Evolutionary conservation across 2,797 vertebrate species (phyloP), one percentile per base, ranked within the genome.

Genomic region (Pagetopsis macropterus): DNA sequence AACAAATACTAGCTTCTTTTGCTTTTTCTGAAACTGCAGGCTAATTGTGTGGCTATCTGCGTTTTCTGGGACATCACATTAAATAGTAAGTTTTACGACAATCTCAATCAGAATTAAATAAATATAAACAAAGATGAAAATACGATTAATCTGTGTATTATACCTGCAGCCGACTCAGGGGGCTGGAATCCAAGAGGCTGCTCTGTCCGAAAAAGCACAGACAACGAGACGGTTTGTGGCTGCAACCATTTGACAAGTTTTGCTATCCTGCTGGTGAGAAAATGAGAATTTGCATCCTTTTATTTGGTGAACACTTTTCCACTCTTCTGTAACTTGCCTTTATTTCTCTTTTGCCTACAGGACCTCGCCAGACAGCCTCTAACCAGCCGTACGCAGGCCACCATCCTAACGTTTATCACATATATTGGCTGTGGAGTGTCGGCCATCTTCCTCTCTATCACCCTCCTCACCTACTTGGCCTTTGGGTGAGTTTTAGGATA

Each of bases 191-290:
- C 87, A 0, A 72, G 91, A 6, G 97, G 98, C 3, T 99, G 98
- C 70, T 71, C 3, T 6, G 88, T 97, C 61, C 87, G 69, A 79
- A 95, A 94, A 79, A 93, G 75, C 23, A 95, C 90, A 51, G 79
- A 88, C 54, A 92, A 93, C 52, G 93, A 95, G 87, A 98, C 97
- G 0, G 65, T 94, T 55, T 99, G 98, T 76, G 94, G 91, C 76
- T 99, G 98, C 87, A 96, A 94, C 84, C 98, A 99, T 86, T 96
- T 99, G 51, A 99, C 98, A 68, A 97, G 96, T 81, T 99, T 99
- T 79, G 96, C 94, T 1, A 94, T 99, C 84, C 92, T 99, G 65
- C 91, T 99, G 94, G 98, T 99, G 90, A 95, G 88, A 76, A 43
- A 2, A 43, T n/a, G 0, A 54, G 16, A 1, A 3, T 16, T 52